Conservation (phyloP, 1,140 invertebrate species). For the Rhyacophila brunnea region DNA sequence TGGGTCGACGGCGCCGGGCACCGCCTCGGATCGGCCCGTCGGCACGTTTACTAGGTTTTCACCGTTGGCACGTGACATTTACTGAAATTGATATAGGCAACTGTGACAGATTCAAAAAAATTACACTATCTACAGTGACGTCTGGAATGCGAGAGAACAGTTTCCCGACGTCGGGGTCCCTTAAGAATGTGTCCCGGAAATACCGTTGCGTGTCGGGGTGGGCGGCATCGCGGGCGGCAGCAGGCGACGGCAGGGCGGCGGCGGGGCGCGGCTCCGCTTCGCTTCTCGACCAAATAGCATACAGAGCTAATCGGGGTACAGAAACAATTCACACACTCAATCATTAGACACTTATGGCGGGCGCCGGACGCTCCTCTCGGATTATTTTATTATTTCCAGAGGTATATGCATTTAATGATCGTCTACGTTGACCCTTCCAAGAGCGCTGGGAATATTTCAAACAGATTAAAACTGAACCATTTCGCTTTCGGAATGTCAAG, state of each 20-base stretch:
- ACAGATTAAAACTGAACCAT: too few species aligned
- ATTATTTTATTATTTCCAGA: too few species aligned
- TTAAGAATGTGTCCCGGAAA: conserved; percentile 34
- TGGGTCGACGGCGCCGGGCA: too few species aligned
- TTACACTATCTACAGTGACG: too few species aligned
- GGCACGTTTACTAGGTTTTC: too few species aligned
- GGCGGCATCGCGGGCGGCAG: conserved; percentile 34
- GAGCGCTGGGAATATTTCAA: background rate
- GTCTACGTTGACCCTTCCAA: too few species aligned
- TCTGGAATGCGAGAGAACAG: background rate
- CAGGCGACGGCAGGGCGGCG: conserved; percentile 41
- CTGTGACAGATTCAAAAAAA: too few species aligned
- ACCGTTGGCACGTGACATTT: too few species aligned
- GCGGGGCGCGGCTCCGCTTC: conserved; percentile 37
- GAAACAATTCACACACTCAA: conserved; percentile 58
- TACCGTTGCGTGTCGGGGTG: conserved; percentile 23
- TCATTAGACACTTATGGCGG: conserved; percentile 48
- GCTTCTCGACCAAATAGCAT: conserved; percentile 31
- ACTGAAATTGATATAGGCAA: too few species aligned
- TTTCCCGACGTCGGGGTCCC: background rate
- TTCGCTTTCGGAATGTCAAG: too few species aligned
- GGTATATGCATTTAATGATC: too few species aligned
- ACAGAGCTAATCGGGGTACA: conserved; percentile 52
- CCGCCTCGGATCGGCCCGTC: too few species aligned
- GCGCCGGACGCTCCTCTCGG: conserved; percentile 7